Evolutionary conservation across 2,113 vertebrate species (phyloP).

Genomic region (Phoxinus phoxinus): DNA sequence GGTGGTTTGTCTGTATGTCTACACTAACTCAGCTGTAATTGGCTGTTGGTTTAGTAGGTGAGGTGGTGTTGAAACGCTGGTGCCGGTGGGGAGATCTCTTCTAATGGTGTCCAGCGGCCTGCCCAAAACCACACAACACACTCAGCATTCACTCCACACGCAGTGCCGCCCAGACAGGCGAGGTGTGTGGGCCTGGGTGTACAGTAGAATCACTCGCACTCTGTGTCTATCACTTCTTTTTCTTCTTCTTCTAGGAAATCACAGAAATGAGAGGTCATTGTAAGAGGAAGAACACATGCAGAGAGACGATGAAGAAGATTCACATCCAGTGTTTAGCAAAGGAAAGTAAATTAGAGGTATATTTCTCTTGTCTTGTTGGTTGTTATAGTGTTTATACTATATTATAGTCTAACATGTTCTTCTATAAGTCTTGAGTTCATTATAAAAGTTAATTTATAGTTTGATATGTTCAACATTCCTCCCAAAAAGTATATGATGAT

Average conservation of each 20-base stretch:
- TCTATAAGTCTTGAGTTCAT: not conserved
- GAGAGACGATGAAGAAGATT: conserved; percentile 64
- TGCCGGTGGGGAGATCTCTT: conserved; percentile 39
- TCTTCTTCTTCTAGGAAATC: conserved; percentile 16
- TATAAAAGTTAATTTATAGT: not conserved
- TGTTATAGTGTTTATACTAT: conserved; percentile 59
- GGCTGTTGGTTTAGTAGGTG: conserved; percentile 59
- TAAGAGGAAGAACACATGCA: conserved; percentile 37
- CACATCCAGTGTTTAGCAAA: conserved; percentile 55
- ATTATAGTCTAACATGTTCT: not conserved
- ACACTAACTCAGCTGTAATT: conserved; percentile 50
- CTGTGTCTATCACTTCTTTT: not conserved
- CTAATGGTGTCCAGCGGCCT: conserved; percentile 16
- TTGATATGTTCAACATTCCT: not conserved
- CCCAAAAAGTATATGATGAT: not conserved
- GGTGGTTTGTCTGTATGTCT: conserved; percentile 26
- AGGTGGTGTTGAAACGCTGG: conserved; percentile 50
- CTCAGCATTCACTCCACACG: conserved; percentile 71
- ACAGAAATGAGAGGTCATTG: not conserved
- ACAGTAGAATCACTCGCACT: not conserved
- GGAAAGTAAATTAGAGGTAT: conserved; percentile 61
- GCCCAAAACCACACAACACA: conserved; percentile 77
- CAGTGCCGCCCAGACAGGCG: conserved; percentile 74
- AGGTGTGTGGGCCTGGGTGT: conserved; percentile 74
- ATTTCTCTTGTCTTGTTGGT: conserved; percentile 65